phyloP scores from a whole-genome alignment of 2,113 vertebrate genomes.

The Gobio gobio region DNA sequence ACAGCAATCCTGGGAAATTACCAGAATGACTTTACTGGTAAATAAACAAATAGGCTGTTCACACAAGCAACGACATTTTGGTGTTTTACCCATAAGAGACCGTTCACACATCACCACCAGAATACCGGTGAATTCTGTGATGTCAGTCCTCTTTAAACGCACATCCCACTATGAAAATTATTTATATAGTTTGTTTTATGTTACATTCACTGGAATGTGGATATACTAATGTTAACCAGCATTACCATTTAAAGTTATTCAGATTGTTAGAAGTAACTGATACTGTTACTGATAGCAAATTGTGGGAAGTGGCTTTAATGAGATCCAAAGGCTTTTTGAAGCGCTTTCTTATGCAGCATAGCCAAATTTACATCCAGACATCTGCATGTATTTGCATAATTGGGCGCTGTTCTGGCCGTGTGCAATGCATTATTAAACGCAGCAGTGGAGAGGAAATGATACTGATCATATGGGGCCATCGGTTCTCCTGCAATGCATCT shows the following conservation, averaged over 20 bases:
- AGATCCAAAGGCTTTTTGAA: constrained; percentile 29
- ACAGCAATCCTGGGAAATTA: too few species aligned
- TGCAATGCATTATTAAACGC: constrained; percentile 37
- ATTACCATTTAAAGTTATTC: constrained; percentile 18
- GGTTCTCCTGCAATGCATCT: neutral
- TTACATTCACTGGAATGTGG: neutral
- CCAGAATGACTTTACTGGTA: too few species aligned
- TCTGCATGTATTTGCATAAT: constrained; percentile 35
- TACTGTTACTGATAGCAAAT: neutral
- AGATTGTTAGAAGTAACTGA: constrained; percentile 6
- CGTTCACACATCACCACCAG: too few species aligned
- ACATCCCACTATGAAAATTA: neutral
- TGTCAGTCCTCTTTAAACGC: too few species aligned
- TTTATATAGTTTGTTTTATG: neutral
- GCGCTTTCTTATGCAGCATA: neutral
- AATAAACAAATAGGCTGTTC: too few species aligned
- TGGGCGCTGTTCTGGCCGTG: constrained; percentile 6
- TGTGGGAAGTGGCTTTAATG: constrained; percentile 5
- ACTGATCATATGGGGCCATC: constrained; percentile 6
- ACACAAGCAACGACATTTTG: too few species aligned
- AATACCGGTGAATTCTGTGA: too few species aligned
- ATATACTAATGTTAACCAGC: neutral
- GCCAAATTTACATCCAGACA: constrained; percentile 18
- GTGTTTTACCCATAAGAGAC: too few species aligned
- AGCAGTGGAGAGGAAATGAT: constrained; percentile 8